These are phyloP conservation scores for Micropoecilia bifurca DNA, from an alignment of 2,797 vertebrate genomes.

Conservation along the genomic window DNA sequence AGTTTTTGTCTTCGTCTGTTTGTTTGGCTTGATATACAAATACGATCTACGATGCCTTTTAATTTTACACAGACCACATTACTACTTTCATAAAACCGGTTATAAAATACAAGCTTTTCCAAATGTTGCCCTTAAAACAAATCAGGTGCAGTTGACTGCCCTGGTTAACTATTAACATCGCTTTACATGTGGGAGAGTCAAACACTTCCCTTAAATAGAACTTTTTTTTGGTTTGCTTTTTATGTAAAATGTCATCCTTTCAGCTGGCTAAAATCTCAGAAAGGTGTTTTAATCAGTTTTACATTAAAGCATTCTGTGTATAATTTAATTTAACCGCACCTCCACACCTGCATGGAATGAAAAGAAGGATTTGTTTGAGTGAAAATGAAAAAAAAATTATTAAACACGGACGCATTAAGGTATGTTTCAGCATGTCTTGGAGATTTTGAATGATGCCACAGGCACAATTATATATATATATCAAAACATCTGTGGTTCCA, in stretches of 20 bases:
- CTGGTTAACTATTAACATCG: neutral
- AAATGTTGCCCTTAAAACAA: conserved; percentile 15
- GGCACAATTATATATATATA: neutral
- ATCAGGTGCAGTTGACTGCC: neutral
- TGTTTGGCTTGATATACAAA: conserved; percentile 15
- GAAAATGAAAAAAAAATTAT: conserved; percentile 29
- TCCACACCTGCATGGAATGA: conserved; percentile 33
- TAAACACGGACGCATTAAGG: conserved; percentile 31
- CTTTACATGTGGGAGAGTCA: conserved; percentile 10
- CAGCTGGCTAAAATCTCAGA: neutral
- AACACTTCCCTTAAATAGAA: neutral
- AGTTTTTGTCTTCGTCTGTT: conserved; percentile 12
- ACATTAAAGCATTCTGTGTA: neutral
- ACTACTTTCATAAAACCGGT: conserved; percentile 12
- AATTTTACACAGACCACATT: neutral
- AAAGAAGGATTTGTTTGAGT: neutral
- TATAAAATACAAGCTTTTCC: conserved; percentile 13
- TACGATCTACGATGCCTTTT: conserved; percentile 1
- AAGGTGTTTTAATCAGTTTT: neutral
- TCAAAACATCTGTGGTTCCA: conserved; percentile 40
- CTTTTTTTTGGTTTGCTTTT: neutral
- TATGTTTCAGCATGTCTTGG: conserved; percentile 29
- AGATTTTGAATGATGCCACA: conserved; percentile 37
- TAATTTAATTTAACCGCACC: conserved; percentile 37
- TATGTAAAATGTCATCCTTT: neutral